phyloP scores from a whole-genome alignment of 2,113 vertebrate genomes.

The Alouatta palliata region DNA sequence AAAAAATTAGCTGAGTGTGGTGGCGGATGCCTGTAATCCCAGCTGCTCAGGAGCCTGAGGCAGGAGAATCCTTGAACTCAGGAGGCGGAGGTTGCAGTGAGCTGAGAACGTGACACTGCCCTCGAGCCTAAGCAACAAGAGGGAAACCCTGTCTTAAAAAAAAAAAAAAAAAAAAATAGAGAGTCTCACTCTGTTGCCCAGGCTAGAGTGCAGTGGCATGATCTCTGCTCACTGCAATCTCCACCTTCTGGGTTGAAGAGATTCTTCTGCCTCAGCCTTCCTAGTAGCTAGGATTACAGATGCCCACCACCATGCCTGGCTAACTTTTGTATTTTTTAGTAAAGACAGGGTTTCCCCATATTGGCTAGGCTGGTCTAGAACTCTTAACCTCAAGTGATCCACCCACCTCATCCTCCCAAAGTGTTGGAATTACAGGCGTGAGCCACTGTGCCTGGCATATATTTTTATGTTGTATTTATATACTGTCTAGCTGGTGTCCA shows the following conservation, averaged over 20 bases:
- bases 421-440: neutral
- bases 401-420: neutral
- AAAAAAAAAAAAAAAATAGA: no score
- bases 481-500: neutral
- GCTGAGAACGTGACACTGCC: no score
- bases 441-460: neutral
- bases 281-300: neutral
- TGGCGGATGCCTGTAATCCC: no score
- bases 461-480: neutral
- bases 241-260: neutral
- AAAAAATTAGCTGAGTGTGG: no score
- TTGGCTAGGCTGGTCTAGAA: neutral
- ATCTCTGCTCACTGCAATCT: neutral
- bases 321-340: neutral
- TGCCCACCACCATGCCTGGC: neutral
- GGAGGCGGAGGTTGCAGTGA: no score
- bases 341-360: neutral
- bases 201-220: neutral
- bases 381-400: neutral
- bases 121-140: no score
- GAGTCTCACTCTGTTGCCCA: neutral
- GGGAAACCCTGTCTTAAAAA: no score
- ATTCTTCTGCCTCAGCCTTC: neutral
- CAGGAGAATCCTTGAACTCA: no score
- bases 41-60: no score